Conservation (phyloP, 2,113 vertebrate species). For the Amphilophus citrinellus region DNA sequence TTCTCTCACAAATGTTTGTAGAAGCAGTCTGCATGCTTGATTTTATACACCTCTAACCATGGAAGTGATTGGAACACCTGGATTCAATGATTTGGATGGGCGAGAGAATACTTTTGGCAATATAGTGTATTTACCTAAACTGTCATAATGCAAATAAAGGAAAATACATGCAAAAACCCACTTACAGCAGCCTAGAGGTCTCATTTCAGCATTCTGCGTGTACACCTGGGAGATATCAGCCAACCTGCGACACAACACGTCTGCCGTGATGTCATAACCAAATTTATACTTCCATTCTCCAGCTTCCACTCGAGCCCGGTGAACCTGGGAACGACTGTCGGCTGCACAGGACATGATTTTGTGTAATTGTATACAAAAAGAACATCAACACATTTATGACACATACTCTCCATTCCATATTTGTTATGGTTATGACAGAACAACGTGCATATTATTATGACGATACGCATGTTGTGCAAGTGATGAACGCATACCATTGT, state of each 20-base stretch:
- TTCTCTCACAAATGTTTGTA: too few relatives aligned
- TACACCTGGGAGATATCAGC: constrained; percentile 86
- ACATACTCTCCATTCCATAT: not conserved
- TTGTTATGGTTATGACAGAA: not conserved
- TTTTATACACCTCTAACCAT: too few relatives aligned
- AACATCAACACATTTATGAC: not conserved
- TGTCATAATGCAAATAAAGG: not conserved
- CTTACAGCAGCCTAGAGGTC: constrained; percentile 86
- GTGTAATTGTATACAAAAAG: not conserved
- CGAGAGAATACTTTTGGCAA: too few relatives aligned
- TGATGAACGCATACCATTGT: constrained; percentile 65
- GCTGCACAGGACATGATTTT: constrained; percentile 46
- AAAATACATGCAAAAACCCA: constrained; percentile 32
- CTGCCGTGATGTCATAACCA: constrained; percentile 82
- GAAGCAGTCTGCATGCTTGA: too few relatives aligned
- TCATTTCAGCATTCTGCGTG: constrained; percentile 87
- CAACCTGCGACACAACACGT: constrained; percentile 81
- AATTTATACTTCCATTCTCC: constrained; percentile 86
- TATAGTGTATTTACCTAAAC: not conserved
- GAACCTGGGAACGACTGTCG: constrained; percentile 85
- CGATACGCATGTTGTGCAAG: not conserved
- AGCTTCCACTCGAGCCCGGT: constrained; percentile 82
- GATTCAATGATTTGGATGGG: too few relatives aligned
- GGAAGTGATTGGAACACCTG: too few relatives aligned
- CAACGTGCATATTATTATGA: not conserved